Conservation (phyloP, 2,888 invertebrate genomes). For the Lysandra coridon region DNA sequence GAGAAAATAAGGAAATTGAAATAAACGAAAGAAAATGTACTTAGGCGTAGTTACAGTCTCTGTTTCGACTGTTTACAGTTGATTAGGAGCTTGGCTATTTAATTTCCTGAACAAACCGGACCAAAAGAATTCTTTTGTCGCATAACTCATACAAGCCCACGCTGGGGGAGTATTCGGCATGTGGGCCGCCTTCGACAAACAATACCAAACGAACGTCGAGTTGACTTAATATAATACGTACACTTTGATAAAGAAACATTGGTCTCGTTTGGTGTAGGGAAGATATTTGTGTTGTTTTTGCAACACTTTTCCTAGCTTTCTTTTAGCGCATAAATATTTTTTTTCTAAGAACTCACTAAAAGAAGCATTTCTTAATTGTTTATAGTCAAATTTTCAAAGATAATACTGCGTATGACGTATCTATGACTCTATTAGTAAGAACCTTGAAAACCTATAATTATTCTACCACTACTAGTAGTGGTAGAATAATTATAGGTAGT, state of each 20-base stretch:
- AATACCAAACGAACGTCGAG: conserved; percentile 44
- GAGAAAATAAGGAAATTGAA: background rate
- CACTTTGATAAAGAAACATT: conserved; percentile 21
- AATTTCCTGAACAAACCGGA: conserved; percentile 16
- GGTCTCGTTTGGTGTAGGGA: background rate
- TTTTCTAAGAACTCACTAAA: too few relatives aligned
- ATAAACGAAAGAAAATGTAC: background rate
- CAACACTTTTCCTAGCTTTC: background rate
- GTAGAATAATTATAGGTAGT: too few relatives aligned
- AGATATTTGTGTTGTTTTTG: conserved; percentile 9
- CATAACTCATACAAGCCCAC: conserved; percentile 15
- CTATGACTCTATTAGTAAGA: too few relatives aligned
- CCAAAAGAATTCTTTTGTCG: conserved; percentile 54
- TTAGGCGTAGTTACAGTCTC: background rate
- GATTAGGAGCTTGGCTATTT: conserved; percentile 18
- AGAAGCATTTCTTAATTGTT: too few relatives aligned
- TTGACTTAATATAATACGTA: conserved; percentile 26
- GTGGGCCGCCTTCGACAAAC: conserved; percentile 56
- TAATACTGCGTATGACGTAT: too few relatives aligned
- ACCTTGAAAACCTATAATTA: too few relatives aligned
- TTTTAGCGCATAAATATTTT: too few relatives aligned
- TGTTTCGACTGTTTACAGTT: background rate
- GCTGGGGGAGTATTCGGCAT: conserved; percentile 39
- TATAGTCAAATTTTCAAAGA: too few relatives aligned
- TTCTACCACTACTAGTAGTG: too few relatives aligned